Percentiles rank a stretch among this genome's conserved stretches.
Conservation (phyloP, 2,888 invertebrate genomes). For the Lordiphosa fenestrarum region DNA sequence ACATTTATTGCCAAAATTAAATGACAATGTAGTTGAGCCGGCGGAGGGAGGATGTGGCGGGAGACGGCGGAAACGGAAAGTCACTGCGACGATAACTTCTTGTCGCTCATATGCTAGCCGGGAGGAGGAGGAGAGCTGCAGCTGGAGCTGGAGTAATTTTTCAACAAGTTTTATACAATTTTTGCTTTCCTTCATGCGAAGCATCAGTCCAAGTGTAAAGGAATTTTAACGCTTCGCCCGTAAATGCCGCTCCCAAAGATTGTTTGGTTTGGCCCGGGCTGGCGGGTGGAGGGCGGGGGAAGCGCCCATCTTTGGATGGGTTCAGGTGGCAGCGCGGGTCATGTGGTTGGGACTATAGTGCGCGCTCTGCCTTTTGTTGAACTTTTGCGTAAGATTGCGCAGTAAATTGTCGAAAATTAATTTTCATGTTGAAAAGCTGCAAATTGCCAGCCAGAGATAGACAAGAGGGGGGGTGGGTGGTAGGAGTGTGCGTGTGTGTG, state of each 20-base stretch:
- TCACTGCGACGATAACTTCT: conserved; percentile 26
- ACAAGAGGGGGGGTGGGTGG: background rate
- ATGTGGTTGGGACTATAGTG: conserved; percentile 30
- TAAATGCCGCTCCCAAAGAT: conserved; percentile 56
- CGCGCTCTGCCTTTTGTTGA: conserved; percentile 65
- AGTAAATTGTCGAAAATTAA: conserved; percentile 77
- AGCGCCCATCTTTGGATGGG: conserved; percentile 6
- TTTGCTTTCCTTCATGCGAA: conserved; percentile 31
- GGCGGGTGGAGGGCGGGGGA: conserved; percentile 10
- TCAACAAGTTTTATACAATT: conserved; percentile 68
- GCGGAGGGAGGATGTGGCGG: conserved; percentile 28
- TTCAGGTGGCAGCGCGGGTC: conserved; percentile 18
- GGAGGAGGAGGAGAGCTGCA: conserved; percentile 4
- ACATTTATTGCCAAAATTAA: conserved; percentile 77
- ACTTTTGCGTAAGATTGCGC: conserved; percentile 77
- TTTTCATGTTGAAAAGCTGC: conserved; percentile 76
- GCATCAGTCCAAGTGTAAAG: conserved; percentile 68
- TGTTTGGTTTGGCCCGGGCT: conserved; percentile 59
- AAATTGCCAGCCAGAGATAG: conserved; percentile 58
- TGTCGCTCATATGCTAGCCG: conserved; percentile 38
- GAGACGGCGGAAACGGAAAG: conserved; percentile 38
- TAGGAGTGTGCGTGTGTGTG: conserved; percentile 9
- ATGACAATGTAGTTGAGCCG: conserved; percentile 72
- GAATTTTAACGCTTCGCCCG: conserved; percentile 67
- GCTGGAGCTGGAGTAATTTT: conserved; percentile 50